A percentile compares a stretch with the other conserved stretches of the same genome.
Conservation (phyloP, 2,888 invertebrate genomes). For the Ellobium chinense region DNA sequence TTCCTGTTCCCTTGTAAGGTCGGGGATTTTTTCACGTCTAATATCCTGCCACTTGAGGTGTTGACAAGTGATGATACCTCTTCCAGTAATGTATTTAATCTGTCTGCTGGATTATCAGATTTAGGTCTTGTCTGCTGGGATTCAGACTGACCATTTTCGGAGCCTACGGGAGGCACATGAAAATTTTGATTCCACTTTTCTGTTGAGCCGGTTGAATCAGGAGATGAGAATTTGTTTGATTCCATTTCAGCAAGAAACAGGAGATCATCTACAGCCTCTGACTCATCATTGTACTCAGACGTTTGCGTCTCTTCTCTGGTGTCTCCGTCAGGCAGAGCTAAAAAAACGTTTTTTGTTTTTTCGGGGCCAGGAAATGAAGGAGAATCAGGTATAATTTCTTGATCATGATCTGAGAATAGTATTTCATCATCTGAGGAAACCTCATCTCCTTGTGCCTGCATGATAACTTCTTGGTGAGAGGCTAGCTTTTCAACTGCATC, state of each 20-base stretch:
- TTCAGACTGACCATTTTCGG: background rate
- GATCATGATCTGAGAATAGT: background rate
- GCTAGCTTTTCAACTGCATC: background rate
- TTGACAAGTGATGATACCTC: constrained; percentile 26
- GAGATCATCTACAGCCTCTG: constrained; percentile 11
- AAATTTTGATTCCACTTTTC: no score
- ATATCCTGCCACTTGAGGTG: constrained; percentile 15
- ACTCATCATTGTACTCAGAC: background rate
- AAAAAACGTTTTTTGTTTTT: background rate
- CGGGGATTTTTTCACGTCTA: background rate
- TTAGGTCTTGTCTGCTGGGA: background rate
- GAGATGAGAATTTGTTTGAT: background rate
- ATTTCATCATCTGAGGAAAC: background rate
- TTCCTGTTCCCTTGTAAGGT: background rate
- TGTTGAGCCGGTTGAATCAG: no score
- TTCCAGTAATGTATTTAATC: constrained; percentile 21
- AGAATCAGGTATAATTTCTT: no score
- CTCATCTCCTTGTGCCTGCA: background rate
- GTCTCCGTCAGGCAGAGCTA: background rate
- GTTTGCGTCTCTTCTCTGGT: no score
- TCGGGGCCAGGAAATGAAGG: background rate
- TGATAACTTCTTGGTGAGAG: background rate
- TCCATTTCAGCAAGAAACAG: background rate
- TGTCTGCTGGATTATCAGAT: background rate
- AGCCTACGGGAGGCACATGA: no score